Percentiles rank a stretch among this genome's conserved stretches.
These are phyloP conservation scores for Zosterops hypoxanthus DNA, from an alignment of 2,113 vertebrate genomes.

Conservation along the genomic window DNA sequence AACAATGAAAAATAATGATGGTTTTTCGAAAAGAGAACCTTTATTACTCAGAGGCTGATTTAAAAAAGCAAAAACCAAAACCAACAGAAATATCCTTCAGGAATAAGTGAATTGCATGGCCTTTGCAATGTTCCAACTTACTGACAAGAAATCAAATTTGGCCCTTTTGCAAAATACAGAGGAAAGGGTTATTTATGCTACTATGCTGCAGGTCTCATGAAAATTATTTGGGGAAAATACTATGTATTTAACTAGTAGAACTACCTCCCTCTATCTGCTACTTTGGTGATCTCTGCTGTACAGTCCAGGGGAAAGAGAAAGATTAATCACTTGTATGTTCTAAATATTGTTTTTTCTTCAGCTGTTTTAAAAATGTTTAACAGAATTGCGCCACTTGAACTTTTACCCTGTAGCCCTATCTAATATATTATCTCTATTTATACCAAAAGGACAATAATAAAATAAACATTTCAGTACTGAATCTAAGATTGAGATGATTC, in stretches of 20 bases:
- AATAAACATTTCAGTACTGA: not conserved
- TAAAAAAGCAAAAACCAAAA: not conserved
- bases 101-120: not conserved
- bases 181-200: not conserved
- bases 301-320: not conserved
- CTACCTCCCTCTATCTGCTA: fast-evolving
- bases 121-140: not conserved
- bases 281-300: not conserved
- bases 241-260: not conserved
- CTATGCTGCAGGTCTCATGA: not conserved
- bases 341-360: not conserved
- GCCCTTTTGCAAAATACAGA: not conserved
- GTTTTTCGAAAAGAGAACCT: not conserved
- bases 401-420: not conserved
- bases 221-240: not conserved
- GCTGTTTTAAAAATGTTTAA: not conserved
- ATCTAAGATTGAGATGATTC: not conserved
- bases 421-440: not conserved
- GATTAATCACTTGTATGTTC: not conserved
- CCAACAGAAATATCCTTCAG: not conserved
- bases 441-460: not conserved
- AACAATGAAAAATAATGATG: not conserved
- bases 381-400: not conserved
- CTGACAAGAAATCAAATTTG: not conserved
- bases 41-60: not conserved